phyloP scores from a whole-genome alignment of 2,888 invertebrate species.

The Dryomyza anilis region DNA sequence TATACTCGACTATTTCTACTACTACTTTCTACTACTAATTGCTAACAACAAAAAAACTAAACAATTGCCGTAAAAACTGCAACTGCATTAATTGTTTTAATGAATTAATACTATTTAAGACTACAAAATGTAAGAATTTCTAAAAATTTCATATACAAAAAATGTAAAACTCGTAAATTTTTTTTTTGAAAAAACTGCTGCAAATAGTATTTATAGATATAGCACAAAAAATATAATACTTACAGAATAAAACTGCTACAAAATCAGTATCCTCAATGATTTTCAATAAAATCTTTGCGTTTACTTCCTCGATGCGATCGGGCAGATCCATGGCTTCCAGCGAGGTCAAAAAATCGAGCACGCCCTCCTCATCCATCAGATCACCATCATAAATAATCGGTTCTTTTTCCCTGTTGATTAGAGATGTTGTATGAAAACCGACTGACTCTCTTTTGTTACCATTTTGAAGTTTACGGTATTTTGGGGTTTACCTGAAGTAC shows the following conservation, averaged over 20 bases:
- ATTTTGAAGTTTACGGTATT: not conserved
- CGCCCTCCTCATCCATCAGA: conserved; percentile 93
- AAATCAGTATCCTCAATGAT: conserved; percentile 91
- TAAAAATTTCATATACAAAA: no score
- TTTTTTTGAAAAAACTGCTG: no score
- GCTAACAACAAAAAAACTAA: not conserved
- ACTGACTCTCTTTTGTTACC: not conserved
- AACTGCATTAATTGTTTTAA: conserved; percentile 55
- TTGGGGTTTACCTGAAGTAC: conserved; percentile 71
- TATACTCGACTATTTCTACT: not conserved
- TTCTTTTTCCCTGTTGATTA: conserved; percentile 77
- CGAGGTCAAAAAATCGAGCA: conserved; percentile 90
- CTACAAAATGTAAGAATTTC: no score
- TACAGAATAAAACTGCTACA: conserved; percentile 92
- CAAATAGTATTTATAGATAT: no score
- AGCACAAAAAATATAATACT: conserved; percentile 64
- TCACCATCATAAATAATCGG: conserved; percentile 97
- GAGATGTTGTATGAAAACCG: not conserved
- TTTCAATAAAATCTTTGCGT: conserved; percentile 85
- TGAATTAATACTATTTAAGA: conserved; percentile 26
- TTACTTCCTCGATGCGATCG: conserved; percentile 94
- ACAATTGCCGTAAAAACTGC: conserved; percentile 50
- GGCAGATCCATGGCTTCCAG: conserved; percentile 94
- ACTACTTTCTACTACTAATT: not conserved
- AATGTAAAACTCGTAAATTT: no score